Evolutionary conservation across 2,888 invertebrate species (phyloP).

Genomic region (Drosophila tripunctata): DNA sequence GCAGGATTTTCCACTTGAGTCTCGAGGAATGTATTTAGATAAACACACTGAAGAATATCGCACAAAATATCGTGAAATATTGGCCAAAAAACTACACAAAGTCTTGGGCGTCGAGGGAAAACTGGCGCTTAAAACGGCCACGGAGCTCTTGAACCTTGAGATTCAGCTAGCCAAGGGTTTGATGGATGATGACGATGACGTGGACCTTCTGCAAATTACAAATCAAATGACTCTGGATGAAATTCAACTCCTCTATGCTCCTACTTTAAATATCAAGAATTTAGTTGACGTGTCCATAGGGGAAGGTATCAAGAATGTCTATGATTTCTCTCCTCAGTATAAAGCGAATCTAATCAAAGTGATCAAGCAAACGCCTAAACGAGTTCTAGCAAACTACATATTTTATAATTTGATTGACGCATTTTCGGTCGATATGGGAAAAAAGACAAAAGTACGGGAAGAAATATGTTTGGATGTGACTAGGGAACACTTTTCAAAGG

Average conservation of each 20-base stretch:
- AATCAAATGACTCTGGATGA: constrained; percentile 50
- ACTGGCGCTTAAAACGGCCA: constrained; percentile 56
- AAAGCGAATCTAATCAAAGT: constrained; percentile 67
- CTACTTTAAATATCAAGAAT: constrained; percentile 62
- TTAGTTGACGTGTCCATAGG: constrained; percentile 69
- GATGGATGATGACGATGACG: constrained; percentile 43
- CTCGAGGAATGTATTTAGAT: constrained; percentile 64
- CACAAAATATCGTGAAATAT: not conserved
- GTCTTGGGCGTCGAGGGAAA: constrained; percentile 56
- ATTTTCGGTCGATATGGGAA: constrained; percentile 54
- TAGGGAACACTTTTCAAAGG: constrained; percentile 74
- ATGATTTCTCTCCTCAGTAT: constrained; percentile 65
- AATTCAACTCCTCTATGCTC: constrained; percentile 64
- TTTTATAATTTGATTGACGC: constrained; percentile 69
- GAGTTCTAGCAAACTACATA: constrained; percentile 79
- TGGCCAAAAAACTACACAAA: constrained; percentile 43
- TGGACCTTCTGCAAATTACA: constrained; percentile 42
- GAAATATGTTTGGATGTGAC: constrained; percentile 60
- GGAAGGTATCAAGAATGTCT: constrained; percentile 55
- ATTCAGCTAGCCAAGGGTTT: constrained; percentile 73
- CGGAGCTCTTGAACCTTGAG: constrained; percentile 78
- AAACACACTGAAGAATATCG: constrained; percentile 36
- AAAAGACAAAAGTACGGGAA: constrained; percentile 31
- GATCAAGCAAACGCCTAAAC: constrained; percentile 50
- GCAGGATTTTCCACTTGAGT: constrained; percentile 57